phyloP scores from a whole-genome alignment of 2,113 vertebrate species.

The Vireo altiloquus region DNA sequence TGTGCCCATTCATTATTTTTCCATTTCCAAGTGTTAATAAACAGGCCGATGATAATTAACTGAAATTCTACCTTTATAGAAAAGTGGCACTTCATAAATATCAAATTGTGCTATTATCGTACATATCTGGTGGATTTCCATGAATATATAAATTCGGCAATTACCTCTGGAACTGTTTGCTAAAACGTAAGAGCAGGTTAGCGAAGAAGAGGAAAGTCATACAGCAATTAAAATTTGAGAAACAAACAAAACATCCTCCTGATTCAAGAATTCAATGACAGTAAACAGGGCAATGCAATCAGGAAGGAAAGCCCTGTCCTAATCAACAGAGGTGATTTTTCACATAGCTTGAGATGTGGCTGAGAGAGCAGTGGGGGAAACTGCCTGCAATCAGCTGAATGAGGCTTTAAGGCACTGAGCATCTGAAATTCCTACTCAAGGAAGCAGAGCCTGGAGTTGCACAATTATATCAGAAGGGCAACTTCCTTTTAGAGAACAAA shows the following conservation, averaged over 20 bases:
- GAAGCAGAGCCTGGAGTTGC: background rate
- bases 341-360: conserved; percentile 21
- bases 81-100: conserved; percentile 79
- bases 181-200: conserved; percentile 56
- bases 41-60: conserved; percentile 73
- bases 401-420: conserved; percentile 26
- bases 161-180: conserved; percentile 67
- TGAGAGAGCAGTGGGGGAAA: conserved; percentile 35
- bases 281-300: conserved; percentile 64
- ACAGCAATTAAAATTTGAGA: conserved; percentile 59
- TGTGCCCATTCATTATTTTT: conserved; percentile 73
- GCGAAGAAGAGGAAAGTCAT: conserved; percentile 57
- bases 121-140: conserved; percentile 64
- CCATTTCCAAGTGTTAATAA: conserved; percentile 76
- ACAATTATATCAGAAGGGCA: conserved; percentile 5
- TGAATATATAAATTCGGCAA: conserved; percentile 73
- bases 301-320: conserved; percentile 37
- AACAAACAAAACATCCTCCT: conserved; percentile 49
- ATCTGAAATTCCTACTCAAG: background rate
- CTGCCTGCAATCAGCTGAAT: background rate
- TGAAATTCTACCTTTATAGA: conserved; percentile 75
- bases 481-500: conserved; percentile 50
- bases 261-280: conserved; percentile 61
- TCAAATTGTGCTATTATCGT: conserved; percentile 72
- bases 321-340: conserved; percentile 61